These are phyloP conservation scores for Miichthys miiuy DNA, from an alignment of 2,797 vertebrate species.

Conservation along the genomic window DNA sequence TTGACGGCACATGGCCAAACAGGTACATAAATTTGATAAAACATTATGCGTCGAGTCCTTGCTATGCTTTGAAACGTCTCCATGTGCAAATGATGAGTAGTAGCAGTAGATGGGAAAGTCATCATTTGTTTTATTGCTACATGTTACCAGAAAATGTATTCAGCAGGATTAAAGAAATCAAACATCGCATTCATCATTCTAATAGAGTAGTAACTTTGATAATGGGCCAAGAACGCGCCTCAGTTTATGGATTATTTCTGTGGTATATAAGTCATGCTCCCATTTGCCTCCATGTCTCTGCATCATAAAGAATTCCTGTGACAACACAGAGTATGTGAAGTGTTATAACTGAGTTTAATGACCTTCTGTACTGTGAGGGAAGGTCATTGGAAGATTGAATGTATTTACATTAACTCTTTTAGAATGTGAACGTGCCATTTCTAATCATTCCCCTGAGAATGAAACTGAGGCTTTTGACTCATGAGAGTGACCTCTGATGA, in stretches of 20 bases:
- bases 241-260: slow-evolving; percentile 27
- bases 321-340: slow-evolving; percentile 31
- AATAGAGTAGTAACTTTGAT: slow-evolving; percentile 11
- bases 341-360: slow-evolving; percentile 38
- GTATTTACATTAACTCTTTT: slow-evolving; percentile 58
- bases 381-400: slow-evolving; percentile 41
- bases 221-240: slow-evolving; percentile 19
- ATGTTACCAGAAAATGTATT: slow-evolving; percentile 15
- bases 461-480: slow-evolving; percentile 35
- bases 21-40: background rate
- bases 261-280: slow-evolving; percentile 11
- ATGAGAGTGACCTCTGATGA: slow-evolving; percentile 10
- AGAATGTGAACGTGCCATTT: slow-evolving; percentile 44
- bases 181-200: slow-evolving; percentile 32
- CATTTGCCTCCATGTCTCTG: slow-evolving; percentile 12
- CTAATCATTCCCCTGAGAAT: slow-evolving; percentile 26
- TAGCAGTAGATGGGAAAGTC: background rate
- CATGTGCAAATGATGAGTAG: no score
- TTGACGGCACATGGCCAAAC: background rate
- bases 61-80: background rate
- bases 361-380: slow-evolving; percentile 32
- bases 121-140: slow-evolving; percentile 30
- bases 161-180: slow-evolving; percentile 33
- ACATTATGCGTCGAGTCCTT: background rate
- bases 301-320: slow-evolving; percentile 27